Percentiles rank a stretch among this genome's conserved stretches.
Evolutionary conservation across 1,140 invertebrate genomes (phyloP).

Genomic region (Maconellicoccus hirsutus): DNA sequence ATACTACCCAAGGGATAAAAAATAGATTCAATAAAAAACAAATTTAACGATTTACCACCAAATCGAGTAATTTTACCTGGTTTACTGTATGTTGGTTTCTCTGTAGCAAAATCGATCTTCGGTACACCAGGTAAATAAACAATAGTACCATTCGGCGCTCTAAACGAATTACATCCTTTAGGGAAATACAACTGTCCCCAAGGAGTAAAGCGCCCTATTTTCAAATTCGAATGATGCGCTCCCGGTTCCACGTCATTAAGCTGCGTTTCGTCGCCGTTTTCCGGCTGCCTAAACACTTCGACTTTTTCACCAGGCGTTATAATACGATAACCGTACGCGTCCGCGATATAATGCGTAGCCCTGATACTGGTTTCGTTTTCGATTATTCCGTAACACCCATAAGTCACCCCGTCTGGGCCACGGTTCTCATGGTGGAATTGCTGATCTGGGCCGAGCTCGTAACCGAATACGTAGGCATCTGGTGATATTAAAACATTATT

Average conservation of each 20-base stretch:
- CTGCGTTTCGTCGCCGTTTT: constrained; percentile 27
- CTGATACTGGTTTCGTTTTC: constrained; percentile 51
- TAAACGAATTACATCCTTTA: constrained; percentile 39
- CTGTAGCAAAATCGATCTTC: neutral
- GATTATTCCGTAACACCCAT: constrained; percentile 65
- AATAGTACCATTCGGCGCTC: neutral
- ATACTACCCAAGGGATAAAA: too few species aligned
- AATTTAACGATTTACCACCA: neutral
- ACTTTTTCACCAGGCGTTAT: constrained; percentile 52
- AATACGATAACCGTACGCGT: constrained; percentile 61
- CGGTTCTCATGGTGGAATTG: constrained; percentile 66
- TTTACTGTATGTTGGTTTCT: neutral
- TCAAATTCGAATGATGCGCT: constrained; percentile 15
- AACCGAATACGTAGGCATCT: constrained; percentile 43
- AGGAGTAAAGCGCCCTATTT: constrained; percentile 34
- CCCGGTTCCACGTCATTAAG: constrained; percentile 15
- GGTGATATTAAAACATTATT: neutral
- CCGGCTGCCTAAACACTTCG: constrained; percentile 46
- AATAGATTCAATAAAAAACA: neutral
- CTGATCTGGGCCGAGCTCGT: constrained; percentile 55
- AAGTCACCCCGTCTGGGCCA: constrained; percentile 58
- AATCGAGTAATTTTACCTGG: neutral
- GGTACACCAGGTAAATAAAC: constrained; percentile 12
- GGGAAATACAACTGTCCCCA: constrained; percentile 51
- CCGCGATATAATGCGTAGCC: constrained; percentile 62